These are phyloP conservation scores for Pseudorectes ferrugineus DNA, from an alignment of 2,113 vertebrate species.

Conservation along the genomic window DNA sequence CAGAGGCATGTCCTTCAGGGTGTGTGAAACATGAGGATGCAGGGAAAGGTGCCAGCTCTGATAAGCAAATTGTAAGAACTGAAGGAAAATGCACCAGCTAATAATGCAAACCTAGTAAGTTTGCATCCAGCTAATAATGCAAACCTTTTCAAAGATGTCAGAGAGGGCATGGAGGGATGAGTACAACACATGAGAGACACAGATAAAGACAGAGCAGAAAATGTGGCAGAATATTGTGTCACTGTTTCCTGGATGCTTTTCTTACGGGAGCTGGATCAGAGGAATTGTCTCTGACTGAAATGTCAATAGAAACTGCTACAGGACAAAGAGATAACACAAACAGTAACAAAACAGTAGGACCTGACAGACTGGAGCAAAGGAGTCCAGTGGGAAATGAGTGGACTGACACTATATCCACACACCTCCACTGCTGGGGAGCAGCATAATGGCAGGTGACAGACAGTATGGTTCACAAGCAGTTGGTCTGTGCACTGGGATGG, in stretches of 20 bases:
- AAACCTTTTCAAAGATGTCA: neutral
- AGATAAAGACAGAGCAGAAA: neutral
- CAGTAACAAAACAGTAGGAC: neutral
- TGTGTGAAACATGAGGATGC: neutral
- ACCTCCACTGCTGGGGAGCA: neutral
- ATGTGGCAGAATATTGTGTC: neutral
- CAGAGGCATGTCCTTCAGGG: neutral
- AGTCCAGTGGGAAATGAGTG: neutral
- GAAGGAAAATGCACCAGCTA: neutral
- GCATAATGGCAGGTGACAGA: neutral
- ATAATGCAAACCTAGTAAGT: neutral
- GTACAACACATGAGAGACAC: rapidly evolving
- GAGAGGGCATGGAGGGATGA: neutral
- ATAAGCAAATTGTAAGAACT: neutral
- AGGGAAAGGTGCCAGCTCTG: neutral
- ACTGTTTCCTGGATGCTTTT: neutral
- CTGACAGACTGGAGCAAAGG: neutral
- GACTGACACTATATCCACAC: neutral
- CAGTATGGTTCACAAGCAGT: neutral
- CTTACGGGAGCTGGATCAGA: neutral
- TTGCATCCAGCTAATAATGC: neutral
- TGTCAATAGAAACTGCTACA: neutral
- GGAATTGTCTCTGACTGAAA: neutral
- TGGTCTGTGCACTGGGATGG: neutral
- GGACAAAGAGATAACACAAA: neutral